Conservation (phyloP, 2,797 vertebrate species). For the Etheostoma perlongum region DNA sequence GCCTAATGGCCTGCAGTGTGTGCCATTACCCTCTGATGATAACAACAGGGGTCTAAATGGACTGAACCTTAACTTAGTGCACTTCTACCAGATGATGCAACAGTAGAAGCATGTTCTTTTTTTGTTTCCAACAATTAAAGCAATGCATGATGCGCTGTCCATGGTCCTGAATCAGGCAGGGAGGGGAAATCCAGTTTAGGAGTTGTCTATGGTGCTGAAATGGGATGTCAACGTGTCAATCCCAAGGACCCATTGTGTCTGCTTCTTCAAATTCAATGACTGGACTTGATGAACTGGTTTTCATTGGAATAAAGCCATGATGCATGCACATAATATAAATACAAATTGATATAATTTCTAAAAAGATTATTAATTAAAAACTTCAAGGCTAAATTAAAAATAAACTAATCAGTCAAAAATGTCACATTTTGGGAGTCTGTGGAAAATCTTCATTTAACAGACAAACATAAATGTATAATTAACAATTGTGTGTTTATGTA, state of each 20-base stretch:
- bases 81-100: not conserved
- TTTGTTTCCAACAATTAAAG: not conserved
- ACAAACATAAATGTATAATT: not conserved
- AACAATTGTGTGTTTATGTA: not conserved
- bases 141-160: slow-evolving; percentile 4
- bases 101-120: not conserved
- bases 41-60: not conserved
- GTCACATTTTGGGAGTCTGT: too few relatives aligned
- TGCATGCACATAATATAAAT: not conserved
- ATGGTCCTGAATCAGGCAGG: not conserved
- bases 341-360: not conserved
- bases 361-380: too few relatives aligned
- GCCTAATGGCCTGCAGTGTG: slow-evolving; percentile 21
- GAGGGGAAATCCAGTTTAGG: not conserved
- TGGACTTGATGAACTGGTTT: not conserved
- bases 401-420: too few relatives aligned
- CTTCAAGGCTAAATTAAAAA: too few relatives aligned
- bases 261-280: not conserved
- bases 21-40: slow-evolving; percentile 5
- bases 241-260: not conserved
- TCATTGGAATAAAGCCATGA: not conserved
- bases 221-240: not conserved
- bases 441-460: not conserved
- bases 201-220: slow-evolving; percentile 43
- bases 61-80: not conserved